Evolutionary conservation across 2,113 vertebrate species (phyloP), one percentile per base, ranked within the genome.

Genomic region (Rhinoderma darwinii): DNA sequence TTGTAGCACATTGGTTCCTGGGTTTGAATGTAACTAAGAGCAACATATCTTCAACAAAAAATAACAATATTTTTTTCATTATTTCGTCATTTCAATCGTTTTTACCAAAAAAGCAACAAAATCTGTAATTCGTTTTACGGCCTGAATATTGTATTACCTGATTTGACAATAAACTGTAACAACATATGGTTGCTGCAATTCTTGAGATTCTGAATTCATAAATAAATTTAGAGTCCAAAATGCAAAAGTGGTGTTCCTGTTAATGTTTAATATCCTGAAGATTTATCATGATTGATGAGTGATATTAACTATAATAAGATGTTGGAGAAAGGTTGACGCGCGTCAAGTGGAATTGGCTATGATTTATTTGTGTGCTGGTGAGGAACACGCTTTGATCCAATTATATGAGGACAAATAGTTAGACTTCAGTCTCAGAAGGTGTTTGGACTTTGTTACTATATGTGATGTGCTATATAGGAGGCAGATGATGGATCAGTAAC

Each of bases 211-310:
- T 32, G 54, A 25, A 27, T 51, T 44, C 11, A 78, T 27, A 11
- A 27, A 51, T 78, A 51, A 68, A 86, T 44, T 80, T 17, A 59
- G 59, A 61, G 47, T 20, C 11, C 73, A 79, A 70, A 86, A 86
- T 79, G 61, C 74, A 79, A 84, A 91, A 83, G 86, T 80, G 61
- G 82, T 89, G 6, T 88, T 85, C 88, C 51, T 0, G 75, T 88
- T 82, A 90, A 89, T 90, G 90, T 91, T 91, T 89, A 89, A 90
- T 85, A 80, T 80, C 72, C 88, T 88, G 88, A 32, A 75, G 81
- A 84, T 90, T 89, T 90, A 86, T 79, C 32, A 80, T 78, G 90
- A 91, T 92, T 89, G 89, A 92, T 90, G 91, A 89, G 88, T 90
- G 89, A 90, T 84, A 86, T 88, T 84, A 88, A 89, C 88, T 88